These are phyloP conservation scores for Steinernema carpocapsae DNA, from an alignment of 2,888 invertebrate genomes.

Conservation along the genomic window DNA sequence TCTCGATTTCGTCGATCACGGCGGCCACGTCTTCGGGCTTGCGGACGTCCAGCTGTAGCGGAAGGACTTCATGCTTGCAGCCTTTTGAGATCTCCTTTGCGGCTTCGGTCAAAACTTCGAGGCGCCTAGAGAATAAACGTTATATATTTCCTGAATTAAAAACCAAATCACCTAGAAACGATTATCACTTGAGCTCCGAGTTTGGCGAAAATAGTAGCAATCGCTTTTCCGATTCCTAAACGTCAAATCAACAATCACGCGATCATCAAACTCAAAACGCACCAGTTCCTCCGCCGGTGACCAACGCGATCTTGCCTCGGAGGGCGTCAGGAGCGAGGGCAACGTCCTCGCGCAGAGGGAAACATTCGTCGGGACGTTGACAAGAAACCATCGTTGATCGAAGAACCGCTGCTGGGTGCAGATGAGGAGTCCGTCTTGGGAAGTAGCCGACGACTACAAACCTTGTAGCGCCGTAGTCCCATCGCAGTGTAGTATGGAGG, in stretches of 20 bases:
- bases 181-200: conserved; percentile 73
- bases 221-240: conserved; percentile 72
- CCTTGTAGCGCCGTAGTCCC: conserved; percentile 15
- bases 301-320: conserved; percentile 71
- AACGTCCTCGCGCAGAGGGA: conserved; percentile 50
- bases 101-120: conserved; percentile 71
- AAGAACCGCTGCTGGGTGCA: background rate
- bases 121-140: conserved; percentile 67
- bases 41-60: conserved; percentile 72
- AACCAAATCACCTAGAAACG: conserved; percentile 70
- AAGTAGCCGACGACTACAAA: conserved; percentile 7
- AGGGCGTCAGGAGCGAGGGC: conserved; percentile 52
- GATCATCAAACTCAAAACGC: no score
- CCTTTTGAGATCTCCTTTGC: conserved; percentile 71
- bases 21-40: conserved; percentile 70
- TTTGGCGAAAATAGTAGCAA: conserved; percentile 71
- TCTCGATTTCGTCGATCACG: conserved; percentile 71
- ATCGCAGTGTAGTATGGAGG: conserved; percentile 16
- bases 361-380: conserved; percentile 50
- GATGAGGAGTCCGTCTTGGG: background rate
- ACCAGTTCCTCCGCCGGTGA: conserved; percentile 74
- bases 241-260: no score
- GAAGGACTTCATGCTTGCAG: conserved; percentile 69
- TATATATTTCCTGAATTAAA: background rate
- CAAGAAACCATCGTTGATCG: conserved; percentile 46